Base-by-base conservation (phyloP, 2,888 invertebrate species). In the Digitonthophagus gazella region DNA sequence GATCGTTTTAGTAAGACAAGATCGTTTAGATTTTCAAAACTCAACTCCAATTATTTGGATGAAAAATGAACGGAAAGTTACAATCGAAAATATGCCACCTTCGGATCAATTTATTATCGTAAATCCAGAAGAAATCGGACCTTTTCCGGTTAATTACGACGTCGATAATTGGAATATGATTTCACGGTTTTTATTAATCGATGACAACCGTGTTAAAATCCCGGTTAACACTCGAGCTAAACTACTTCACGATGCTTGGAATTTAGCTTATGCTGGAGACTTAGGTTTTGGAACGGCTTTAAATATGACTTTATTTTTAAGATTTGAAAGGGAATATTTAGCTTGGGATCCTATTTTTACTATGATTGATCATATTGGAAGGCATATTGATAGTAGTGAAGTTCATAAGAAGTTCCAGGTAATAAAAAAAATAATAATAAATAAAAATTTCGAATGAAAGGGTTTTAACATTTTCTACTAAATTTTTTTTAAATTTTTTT, bases 331-430 rank as follows among this genome's bases (percentile, higher is more conserved):
- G 20, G 88, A 91, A 72, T 91, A 91, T 73, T 82, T 92, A 0
- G 93, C 93, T 0, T 94, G 93, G 93, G 91, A 92, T 78, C 92
- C 93, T 0, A 89, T 93, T 5, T 93, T 93, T 76, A 92, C 92
- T 1, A 90, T 93, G 85, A 90, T 93, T 63, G 93, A 93, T 79
- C 93, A 93, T 75, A 87, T 93, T 67, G 91, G 92, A 22, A 85
- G 90, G 71, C 91, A 91, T 74, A 90, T 93, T 74, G 89, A 90
- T 72, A 87, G 87, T 75, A 87, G 85, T 69, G 86, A 84, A 5
- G 86, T 90, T 73, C 85, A 91, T 70, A 86, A 86, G 55, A 92
- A 92, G 78, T 93, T 93, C 77, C 89, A 91, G 85, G 93, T 91
- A 77, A 56, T n/a, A n/a, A n/a, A n/a, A n/a, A n/a, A n/a, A n/a